phyloP scores from a whole-genome alignment of 2,888 invertebrate genomes.

The Linnaemya tessellans region DNA sequence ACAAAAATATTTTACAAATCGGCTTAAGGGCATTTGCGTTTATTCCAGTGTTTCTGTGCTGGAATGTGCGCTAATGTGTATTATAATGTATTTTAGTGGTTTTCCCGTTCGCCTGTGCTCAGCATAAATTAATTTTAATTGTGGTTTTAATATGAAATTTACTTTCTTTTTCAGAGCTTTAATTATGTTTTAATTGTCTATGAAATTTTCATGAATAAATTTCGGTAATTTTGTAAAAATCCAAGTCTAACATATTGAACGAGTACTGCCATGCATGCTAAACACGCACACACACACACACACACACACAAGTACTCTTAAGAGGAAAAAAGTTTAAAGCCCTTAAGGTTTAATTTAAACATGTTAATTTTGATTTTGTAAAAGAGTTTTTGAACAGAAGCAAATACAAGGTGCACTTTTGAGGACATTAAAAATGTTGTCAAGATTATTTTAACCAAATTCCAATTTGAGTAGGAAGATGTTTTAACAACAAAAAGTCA shows the following conservation, averaged over 20 bases:
- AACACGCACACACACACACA: neutral
- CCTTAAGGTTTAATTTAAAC: neutral
- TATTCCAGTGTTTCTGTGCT: neutral
- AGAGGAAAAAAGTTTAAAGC: neutral
- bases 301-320: neutral
- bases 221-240: neutral
- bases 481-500: neutral
- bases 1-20: conserved; percentile 4
- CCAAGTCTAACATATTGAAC: neutral
- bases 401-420: neutral
- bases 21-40: neutral
- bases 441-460: neutral
- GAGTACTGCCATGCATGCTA: too few species aligned
- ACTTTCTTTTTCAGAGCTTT: conserved; percentile 36
- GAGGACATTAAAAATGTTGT: neutral
- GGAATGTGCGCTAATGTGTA: neutral
- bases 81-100: conserved; percentile 34
- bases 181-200: conserved; percentile 70
- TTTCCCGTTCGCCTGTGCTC: conserved; percentile 6
- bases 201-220: conserved; percentile 58
- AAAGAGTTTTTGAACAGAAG: neutral
- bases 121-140: conserved; percentile 64
- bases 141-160: conserved; percentile 64
- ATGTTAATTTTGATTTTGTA: neutral
- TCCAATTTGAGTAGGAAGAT: neutral